phyloP scores from a whole-genome alignment of 2,797 vertebrate genomes.

The Varecia variegata region DNA sequence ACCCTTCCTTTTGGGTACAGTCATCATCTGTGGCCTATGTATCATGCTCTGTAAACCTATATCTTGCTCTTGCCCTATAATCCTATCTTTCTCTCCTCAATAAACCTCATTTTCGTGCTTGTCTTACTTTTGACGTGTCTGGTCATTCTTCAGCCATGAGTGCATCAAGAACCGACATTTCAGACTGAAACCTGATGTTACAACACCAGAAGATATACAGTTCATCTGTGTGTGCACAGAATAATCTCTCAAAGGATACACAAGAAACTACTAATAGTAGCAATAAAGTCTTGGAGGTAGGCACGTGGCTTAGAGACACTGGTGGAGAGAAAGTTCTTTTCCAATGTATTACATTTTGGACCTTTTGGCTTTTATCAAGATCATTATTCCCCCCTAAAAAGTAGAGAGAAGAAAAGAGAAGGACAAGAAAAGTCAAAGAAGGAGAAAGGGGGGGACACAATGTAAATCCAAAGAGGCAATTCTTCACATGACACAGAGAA shows the following conservation, averaged over 20 bases:
- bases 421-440: background rate
- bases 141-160: no score
- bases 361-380: background rate
- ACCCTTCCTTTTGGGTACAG: no score
- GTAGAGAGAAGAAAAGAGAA: background rate
- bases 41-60: no score
- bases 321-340: background rate
- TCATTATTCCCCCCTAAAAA: background rate
- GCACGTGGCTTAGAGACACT: background rate
- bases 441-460: background rate
- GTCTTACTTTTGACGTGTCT: no score
- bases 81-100: no score
- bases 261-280: background rate
- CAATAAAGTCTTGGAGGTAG: background rate
- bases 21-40: no score
- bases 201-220: background rate
- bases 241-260: background rate
- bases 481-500: background rate
- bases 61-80: no score
- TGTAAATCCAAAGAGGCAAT: background rate
- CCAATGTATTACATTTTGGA: background rate
- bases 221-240: background rate
- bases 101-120: no score
- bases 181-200: no score
- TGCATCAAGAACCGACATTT: no score